Evolutionary conservation across 2,888 invertebrate species (phyloP).

Genomic region (Brachyopa scutellaris): DNA sequence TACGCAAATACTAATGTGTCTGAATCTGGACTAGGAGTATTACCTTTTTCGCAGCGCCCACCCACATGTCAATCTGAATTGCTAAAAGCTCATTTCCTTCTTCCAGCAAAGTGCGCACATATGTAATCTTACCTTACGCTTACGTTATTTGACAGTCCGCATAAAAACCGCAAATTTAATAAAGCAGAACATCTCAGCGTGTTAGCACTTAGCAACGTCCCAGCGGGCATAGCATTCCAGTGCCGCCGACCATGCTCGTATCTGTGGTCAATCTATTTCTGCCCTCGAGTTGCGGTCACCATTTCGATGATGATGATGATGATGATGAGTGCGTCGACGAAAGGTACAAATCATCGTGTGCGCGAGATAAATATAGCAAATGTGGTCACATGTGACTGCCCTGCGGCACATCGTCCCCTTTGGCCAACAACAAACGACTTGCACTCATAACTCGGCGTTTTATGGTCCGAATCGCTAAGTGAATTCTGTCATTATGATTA

Average conservation of each 20-base stretch:
- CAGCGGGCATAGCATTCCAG: slow-evolving; percentile 38
- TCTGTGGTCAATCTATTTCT: slow-evolving; percentile 63
- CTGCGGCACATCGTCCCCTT: slow-evolving; percentile 41
- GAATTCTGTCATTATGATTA: slow-evolving; percentile 72
- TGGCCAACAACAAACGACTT: slow-evolving; percentile 49
- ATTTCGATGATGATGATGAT: slow-evolving; percentile 14
- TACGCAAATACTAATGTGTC: slow-evolving; percentile 39
- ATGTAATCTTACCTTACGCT: slow-evolving; percentile 37
- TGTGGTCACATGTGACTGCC: slow-evolving; percentile 67
- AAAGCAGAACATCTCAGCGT: slow-evolving; percentile 59
- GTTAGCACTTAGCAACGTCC: neutral
- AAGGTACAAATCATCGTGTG: slow-evolving; percentile 70
- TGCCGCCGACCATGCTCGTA: slow-evolving; percentile 27
- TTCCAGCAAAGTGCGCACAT: slow-evolving; percentile 45
- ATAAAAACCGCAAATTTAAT: slow-evolving; percentile 69
- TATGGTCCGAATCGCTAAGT: slow-evolving; percentile 71
- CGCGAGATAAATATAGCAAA: slow-evolving; percentile 70
- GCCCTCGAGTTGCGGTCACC: slow-evolving; percentile 56
- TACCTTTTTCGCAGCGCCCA: no score
- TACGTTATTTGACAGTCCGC: slow-evolving; percentile 51
- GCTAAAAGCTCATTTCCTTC: slow-evolving; percentile 50
- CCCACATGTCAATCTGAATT: slow-evolving; percentile 44
- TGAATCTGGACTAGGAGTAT: slow-evolving; percentile 1
- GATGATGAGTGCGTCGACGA: slow-evolving; percentile 38
- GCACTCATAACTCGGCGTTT: slow-evolving; percentile 68